Evolutionary conservation across 2,797 vertebrate genomes (phyloP).

Genomic region (Hoplostethus atlanticus): DNA sequence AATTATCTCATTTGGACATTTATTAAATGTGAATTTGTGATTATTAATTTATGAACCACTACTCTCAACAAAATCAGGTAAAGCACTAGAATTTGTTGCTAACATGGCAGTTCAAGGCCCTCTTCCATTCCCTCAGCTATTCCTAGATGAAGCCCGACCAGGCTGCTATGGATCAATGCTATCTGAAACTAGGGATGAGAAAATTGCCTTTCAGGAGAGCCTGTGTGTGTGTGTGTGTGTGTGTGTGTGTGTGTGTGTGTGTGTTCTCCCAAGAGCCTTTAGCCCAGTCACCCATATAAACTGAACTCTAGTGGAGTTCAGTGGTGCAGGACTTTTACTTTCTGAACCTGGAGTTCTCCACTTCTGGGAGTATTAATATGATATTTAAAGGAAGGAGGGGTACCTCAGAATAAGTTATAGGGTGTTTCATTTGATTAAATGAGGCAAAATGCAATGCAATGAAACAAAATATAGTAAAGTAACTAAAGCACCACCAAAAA

Average conservation of each 20-base stretch:
- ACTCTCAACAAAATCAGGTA: no score
- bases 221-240: not conserved
- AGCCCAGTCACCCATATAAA: conserved; percentile 30
- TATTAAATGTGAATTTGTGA: no score
- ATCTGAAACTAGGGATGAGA: conserved; percentile 39
- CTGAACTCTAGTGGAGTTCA: conserved; percentile 5
- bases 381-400: conserved; percentile 18
- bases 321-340: no score
- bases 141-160: conserved; percentile 2
- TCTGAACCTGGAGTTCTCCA: no score
- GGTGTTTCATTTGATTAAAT: no score
- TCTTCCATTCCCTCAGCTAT: not conserved
- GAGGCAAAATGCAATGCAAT: no score
- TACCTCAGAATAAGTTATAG: conserved; percentile 7
- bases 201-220: conserved; percentile 48
- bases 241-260: not conserved
- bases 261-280: conserved; percentile 29
- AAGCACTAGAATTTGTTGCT: no score
- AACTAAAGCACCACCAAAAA: no score
- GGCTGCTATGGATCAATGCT: conserved; percentile 53
- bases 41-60: no score
- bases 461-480: no score
- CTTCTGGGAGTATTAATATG: conserved; percentile 23
- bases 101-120: not conserved
- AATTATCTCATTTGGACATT: no score